Base-by-base conservation (phyloP, 2,888 invertebrate genomes). In the Epinotia nisella region DNA sequence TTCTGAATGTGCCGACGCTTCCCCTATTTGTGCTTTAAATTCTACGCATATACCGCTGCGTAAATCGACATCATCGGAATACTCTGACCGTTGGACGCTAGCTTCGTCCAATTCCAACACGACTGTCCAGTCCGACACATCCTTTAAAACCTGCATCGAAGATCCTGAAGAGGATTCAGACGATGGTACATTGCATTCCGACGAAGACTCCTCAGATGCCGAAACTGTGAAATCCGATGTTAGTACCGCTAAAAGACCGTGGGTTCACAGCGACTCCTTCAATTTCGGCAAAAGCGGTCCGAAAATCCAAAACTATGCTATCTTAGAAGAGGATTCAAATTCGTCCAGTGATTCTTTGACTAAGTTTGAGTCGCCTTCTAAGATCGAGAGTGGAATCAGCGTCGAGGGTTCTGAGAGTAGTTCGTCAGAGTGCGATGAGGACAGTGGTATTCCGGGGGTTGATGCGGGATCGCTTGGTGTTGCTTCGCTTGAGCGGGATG, bases 401-500 rank as follows among this genome's bases (percentile, higher is more conserved):
- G 85, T 91, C 13, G 90, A 83, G 65, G 87, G 85, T 53, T 90
- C 90, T 77, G 89, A 86, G 74, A 90, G 85, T 83, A 89, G 86
- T 77, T 90, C 89, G 80, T 92, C 91, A 80, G 91, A 86, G 75
- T 86, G 86, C 74, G 90, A 86, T 78, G 87, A 86, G 69, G 92
- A 91, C 74, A 89, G 90, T 79, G 90, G 90, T 90, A 85, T 91
- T 89, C 91, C 91, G 89, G 87, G 89, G 85, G 83, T 78, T 74
- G 84, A 81, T 80, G 81, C 79, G 79, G 87, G 86, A 85, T 87
- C 87, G 91, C 90, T 90, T 90, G 86, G 79, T 82, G 80, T 83
- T 81, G 93, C 92, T 93, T 93, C 90, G 93, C 93, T 93, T 93
- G 92, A 92, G 92, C 91, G 91, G 86, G 90, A 41, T 55, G 72